A percentile compares a stretch with the other conserved stretches of the same genome.
Conservation (phyloP, 2,113 vertebrate genomes). For the Bambusicola thoracicus region DNA sequence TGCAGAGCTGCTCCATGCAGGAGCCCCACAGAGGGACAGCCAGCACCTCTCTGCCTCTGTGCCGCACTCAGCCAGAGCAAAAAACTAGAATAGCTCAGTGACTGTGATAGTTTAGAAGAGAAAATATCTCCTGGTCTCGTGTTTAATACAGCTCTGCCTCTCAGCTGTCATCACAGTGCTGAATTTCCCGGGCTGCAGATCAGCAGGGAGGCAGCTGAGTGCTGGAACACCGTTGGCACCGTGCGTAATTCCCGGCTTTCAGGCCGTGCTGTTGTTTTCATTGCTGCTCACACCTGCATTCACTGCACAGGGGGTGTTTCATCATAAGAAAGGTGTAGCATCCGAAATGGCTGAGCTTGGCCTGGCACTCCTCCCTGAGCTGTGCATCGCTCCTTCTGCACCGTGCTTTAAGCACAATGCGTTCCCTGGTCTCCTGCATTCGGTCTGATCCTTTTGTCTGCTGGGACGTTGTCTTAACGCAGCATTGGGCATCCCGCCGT, state of each 20-base stretch:
- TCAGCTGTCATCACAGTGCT: neutral
- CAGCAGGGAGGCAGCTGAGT: neutral
- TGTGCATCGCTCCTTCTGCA: accelerated
- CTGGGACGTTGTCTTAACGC: neutral
- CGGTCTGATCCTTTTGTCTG: neutral
- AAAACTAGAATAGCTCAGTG: neutral
- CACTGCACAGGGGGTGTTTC: neutral
- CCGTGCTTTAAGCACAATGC: neutral
- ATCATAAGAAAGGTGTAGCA: neutral
- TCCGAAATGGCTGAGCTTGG: neutral
- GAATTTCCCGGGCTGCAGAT: neutral
- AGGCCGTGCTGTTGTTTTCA: neutral
- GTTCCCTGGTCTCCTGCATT: neutral
- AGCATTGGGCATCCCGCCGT: neutral
- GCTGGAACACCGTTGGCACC: neutral
- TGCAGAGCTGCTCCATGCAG: neutral
- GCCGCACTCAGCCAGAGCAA: neutral
- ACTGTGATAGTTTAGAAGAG: neutral
- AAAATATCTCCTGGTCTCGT: neutral
- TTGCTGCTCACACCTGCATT: neutral
- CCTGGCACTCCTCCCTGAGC: neutral
- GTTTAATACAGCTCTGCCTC: neutral
- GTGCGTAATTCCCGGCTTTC: neutral
- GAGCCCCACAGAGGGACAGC: neutral
- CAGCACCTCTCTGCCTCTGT: too few relatives aligned